phyloP scores from a whole-genome alignment of 1,140 invertebrate species.

The Bursaphelenchus mucronatus region DNA sequence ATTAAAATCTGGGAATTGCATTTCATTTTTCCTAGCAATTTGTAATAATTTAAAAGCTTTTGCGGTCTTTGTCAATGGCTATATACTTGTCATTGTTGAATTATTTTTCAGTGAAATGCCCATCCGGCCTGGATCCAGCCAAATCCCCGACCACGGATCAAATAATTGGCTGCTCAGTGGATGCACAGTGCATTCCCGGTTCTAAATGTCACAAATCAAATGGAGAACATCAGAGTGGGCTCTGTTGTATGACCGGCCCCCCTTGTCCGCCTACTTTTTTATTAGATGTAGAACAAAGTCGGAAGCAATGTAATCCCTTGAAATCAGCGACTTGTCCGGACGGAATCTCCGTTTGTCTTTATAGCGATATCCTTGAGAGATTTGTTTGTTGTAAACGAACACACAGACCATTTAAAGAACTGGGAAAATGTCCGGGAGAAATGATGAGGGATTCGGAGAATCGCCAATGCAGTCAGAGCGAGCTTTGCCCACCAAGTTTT shows the following conservation, averaged over 20 bases:
- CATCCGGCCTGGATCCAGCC: constrained; percentile 11
- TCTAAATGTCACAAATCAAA: constrained; percentile 27
- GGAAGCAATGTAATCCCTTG: constrained; percentile 20
- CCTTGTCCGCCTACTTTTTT: constrained; percentile 27
- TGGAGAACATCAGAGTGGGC: constrained; percentile 23
- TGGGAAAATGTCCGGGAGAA: constrained; percentile 28
- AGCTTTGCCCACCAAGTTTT: constrained; percentile 26
- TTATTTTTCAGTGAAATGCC: constrained; percentile 25
- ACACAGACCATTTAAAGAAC: constrained; percentile 14
- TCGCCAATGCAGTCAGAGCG: constrained; percentile 12
- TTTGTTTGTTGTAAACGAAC: constrained; percentile 32
- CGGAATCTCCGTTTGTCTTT: constrained; percentile 23
- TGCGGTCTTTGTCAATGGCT: too few relatives aligned
- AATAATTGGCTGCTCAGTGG: constrained; percentile 28
- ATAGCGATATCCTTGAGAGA: constrained; percentile 23
- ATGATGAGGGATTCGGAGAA: constrained; percentile 31
- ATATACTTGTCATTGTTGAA: too few relatives aligned
- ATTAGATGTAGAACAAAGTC: constrained; percentile 26
- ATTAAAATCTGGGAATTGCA: too few relatives aligned
- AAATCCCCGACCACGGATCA: constrained; percentile 21
- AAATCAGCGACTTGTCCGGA: constrained; percentile 24
- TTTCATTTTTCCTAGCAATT: too few relatives aligned
- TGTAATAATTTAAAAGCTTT: too few relatives aligned
- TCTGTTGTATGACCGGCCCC: constrained; percentile 21
- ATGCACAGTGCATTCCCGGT: constrained; percentile 28